Evolutionary conservation across 2,113 vertebrate species (phyloP).

Genomic region (Cercocebus atys): DNA sequence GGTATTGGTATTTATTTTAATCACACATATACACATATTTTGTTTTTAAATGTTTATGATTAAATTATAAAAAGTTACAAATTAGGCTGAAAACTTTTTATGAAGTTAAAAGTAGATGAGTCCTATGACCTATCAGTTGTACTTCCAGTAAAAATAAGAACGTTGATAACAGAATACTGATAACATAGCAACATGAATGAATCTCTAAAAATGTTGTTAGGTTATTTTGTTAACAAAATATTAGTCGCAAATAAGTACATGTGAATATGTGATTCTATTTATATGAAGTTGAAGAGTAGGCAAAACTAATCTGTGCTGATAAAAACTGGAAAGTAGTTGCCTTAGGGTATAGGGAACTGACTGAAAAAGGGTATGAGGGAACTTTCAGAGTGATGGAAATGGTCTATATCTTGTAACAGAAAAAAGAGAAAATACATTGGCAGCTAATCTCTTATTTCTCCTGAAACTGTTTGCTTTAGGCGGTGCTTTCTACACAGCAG

Average conservation of each 20-base stretch:
- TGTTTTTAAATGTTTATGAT: not conserved
- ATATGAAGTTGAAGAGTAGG: not conserved
- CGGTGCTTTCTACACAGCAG: constrained; percentile 93
- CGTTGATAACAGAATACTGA: not conserved
- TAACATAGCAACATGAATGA: not conserved
- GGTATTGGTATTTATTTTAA: constrained; percentile 20
- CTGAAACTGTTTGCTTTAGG: constrained; percentile 82
- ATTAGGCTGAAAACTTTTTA: not conserved
- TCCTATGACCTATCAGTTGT: not conserved
- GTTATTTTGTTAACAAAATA: not conserved
- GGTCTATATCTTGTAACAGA: not conserved
- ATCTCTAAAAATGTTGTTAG: not conserved
- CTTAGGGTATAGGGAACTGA: not conserved
- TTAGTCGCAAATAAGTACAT: not conserved
- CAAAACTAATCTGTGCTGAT: not conserved
- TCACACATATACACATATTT: not conserved
- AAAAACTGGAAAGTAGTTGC: constrained; percentile 1
- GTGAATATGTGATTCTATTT: not conserved
- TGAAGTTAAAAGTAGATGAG: not conserved
- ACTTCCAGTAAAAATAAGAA: not conserved
- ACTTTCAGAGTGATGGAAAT: not conserved
- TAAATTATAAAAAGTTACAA: not conserved
- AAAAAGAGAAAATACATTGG: not conserved
- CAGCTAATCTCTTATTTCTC: not conserved
- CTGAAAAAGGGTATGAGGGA: not conserved